phyloP scores from a whole-genome alignment of 35 echinoderm and acorn worm genomes.

The Heliocidaris erythrogramma region DNA sequence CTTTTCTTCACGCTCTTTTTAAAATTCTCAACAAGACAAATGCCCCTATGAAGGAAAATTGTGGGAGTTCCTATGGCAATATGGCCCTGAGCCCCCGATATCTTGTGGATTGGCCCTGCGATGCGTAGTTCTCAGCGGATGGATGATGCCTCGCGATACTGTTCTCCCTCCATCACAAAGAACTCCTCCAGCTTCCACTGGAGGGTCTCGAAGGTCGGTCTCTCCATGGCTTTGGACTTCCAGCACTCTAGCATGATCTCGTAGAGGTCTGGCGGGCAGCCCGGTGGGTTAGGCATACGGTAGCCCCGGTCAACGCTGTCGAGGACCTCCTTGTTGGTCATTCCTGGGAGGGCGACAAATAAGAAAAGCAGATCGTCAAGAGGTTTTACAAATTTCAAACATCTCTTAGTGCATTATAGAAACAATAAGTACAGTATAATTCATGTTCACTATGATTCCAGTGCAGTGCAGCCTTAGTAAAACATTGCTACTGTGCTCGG shows the following conservation, averaged over 20 bases:
- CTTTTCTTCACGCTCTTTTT: not conserved
- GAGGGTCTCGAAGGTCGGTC: conserved; percentile 98
- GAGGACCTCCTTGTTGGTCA: conserved; percentile 97
- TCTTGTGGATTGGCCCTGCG: not conserved
- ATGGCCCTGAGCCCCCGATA: not conserved
- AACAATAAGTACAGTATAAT: no score
- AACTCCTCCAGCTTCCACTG: conserved; percentile 99
- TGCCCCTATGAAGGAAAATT: not conserved
- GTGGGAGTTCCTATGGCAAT: not conserved
- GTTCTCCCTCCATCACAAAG: conserved; percentile 86
- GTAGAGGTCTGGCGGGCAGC: conserved; percentile 85
- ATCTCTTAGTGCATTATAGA: no score
- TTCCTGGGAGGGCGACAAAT: conserved; percentile 55
- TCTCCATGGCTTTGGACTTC: conserved; percentile 89
- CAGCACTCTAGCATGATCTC: conserved; percentile 99
- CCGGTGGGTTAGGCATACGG: conserved; percentile 94
- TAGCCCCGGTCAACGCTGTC: conserved; percentile 89
- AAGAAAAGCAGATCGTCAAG: not conserved
- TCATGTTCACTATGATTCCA: no score
- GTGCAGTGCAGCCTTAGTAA: no score
- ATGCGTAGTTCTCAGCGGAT: conserved; percentile 51
- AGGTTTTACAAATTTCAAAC: not conserved
- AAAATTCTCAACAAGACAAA: not conserved
- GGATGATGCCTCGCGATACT: conserved; percentile 81
- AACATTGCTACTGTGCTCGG: no score